Base-by-base conservation (phyloP, 2,888 invertebrate species). In the Silvanus unidentatus region DNA sequence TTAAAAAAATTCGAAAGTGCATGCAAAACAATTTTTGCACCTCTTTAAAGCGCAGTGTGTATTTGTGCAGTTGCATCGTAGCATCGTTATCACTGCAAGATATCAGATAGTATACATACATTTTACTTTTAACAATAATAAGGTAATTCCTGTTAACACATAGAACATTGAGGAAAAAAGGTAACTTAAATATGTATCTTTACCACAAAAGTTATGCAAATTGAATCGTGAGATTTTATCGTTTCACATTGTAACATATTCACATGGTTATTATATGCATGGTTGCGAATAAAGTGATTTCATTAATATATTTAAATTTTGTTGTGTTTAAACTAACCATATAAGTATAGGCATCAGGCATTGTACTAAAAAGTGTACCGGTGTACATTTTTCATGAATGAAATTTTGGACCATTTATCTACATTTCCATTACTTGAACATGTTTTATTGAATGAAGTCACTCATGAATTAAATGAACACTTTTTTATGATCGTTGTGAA, bases 221-320 rank as follows among this genome's bases (percentile, higher is more conserved):
- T 52, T 34, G 32, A 36, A 28, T 16, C 35, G 48, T 37, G 45
- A 46, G 52, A 52, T 49, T 50, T 48, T 48, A 53, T 53, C 53
- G 37, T 44, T 49, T 48, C 48, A 43, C 48, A 48, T 48, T 44
- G 43, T 53, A 45, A 53, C 48, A 42, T 52, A 55, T 55, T 55
- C 55, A 55, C 53, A 52, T 52, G 46, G 45, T 55, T 52, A 50
- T 55, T 45, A 52, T 44, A 55, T 52, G 55, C 50, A 47, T 52
- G 52, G 52, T 45, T 55, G 53, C 40, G 53, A 55, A 53, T 48
- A 45, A 48, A 46, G 49, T 50, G 45, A 48, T 48, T 48, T 42
- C 44, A 40, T 50, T 52, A 44, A 49, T 49, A 27, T 48, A 48
- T 54, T 48, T 44, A 48, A 46, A 49, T 48, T 43, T 45, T 37